phyloP scores from a whole-genome alignment of 2,113 vertebrate species.

The Plectropomus leopardus region DNA sequence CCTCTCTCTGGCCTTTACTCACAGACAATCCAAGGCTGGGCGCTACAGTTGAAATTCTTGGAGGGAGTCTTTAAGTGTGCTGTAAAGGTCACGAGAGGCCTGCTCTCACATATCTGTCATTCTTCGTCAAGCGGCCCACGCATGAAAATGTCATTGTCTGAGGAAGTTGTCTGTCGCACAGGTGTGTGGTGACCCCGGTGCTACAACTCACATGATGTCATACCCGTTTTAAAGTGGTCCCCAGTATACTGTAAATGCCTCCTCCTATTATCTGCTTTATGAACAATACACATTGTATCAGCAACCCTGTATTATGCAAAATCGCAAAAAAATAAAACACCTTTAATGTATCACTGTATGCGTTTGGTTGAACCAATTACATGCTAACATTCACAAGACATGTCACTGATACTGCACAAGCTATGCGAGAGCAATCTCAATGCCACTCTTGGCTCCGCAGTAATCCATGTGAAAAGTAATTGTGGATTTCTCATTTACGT shows the following conservation, averaged over 20 bases:
- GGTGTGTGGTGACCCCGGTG: slow-evolving; percentile 62
- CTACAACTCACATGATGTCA: slow-evolving; percentile 80
- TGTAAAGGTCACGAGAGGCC: slow-evolving; percentile 70
- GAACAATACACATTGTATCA: slow-evolving; percentile 47
- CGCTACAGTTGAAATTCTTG: slow-evolving; percentile 53
- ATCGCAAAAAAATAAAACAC: slow-evolving; percentile 29
- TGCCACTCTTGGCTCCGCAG: slow-evolving; percentile 57
- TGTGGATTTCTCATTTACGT: slow-evolving; percentile 76
- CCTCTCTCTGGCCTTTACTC: slow-evolving; percentile 57
- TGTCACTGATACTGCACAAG: slow-evolving; percentile 58
- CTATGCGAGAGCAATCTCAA: slow-evolving; percentile 56
- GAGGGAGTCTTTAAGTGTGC: slow-evolving; percentile 44
- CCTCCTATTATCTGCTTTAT: slow-evolving; percentile 44
- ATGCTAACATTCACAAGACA: slow-evolving; percentile 77
- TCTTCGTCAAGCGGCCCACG: slow-evolving; percentile 45
- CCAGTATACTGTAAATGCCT: slow-evolving; percentile 40
- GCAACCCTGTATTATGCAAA: slow-evolving; percentile 56
- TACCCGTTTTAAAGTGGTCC: slow-evolving; percentile 67
- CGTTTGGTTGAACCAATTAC: slow-evolving; percentile 74
- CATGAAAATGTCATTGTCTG: slow-evolving; percentile 81
- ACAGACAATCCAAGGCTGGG: slow-evolving; percentile 44
- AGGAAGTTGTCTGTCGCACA: slow-evolving; percentile 49
- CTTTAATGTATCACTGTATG: slow-evolving; percentile 43
- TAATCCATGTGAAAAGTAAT: slow-evolving; percentile 77
- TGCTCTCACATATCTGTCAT: slow-evolving; percentile 58